Base-by-base conservation (phyloP, 2,113 vertebrate species). In the Dendrocopos noguchii region DNA sequence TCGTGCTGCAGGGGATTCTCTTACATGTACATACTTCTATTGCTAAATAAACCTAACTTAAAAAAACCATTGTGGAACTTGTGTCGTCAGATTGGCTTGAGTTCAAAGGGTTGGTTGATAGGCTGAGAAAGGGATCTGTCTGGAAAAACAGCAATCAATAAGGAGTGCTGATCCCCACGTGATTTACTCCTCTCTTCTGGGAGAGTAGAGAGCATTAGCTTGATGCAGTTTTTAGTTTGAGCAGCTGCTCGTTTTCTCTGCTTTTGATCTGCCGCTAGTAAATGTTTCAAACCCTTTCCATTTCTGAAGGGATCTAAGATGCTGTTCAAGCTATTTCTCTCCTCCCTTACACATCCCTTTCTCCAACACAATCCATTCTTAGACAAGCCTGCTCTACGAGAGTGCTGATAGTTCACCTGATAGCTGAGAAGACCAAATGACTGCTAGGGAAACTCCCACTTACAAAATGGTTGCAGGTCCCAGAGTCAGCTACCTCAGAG, bases 31-130 rank as follows among this genome's bases (percentile, higher is more conserved):
- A 98, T 98, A 98, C 36, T 96, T 95, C 92, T 96, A 97, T 97
- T 97, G 96, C 97, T 98, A 98, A 98, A 97, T 98, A 98, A 98
- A 98, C 96, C 18, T 97, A 98, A 98, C 97, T 98, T 98, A 97
- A 98, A 98, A 98, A 97, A 97, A 70, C 3, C 34, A 8, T 27
- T 4, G 1, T 67, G 89, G 70, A 81, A 73, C 80, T 88, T 46
- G 60, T 70, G 70, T 82, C 29, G 66, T 90, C 56, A 18, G 21
- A 33, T 68, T 2, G 3, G 75, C 65, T 80, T 44, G 57, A 91
- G 77, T 91, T 95, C 88, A 95, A 78, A 93, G 83, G 31, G 64
- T 56, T 5, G 18, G 80, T 28, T 0, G 1, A 72, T 78, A 73
- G 63, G 68, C 64, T 34, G 44, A 68, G 90, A 66, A 55, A 87